Base-by-base conservation (phyloP, 2,113 vertebrate genomes). In the Eptesicus fuscus region DNA sequence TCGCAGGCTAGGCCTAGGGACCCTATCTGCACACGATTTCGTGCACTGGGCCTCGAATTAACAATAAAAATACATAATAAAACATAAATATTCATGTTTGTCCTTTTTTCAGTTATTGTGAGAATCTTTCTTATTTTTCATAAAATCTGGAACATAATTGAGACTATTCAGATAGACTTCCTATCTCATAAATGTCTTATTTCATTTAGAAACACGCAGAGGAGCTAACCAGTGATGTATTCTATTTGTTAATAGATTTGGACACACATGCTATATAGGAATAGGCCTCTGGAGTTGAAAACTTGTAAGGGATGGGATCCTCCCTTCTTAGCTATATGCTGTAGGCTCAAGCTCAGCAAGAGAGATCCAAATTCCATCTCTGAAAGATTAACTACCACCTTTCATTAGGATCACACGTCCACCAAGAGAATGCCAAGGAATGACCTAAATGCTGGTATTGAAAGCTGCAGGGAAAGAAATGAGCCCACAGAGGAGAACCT, bases 261-360 rank as follows among this genome's bases (percentile, higher is more conserved):
- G 69, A n/a, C 1, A 51, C 6, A 28, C 0, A 9, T n/a, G 3
- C 14, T n/a, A 2, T 22, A 40, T 14, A 14, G n/a, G 28, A 47
- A 78, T 42, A 22, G 40, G 7, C 2, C 32, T 82, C 32, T 65
- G 20, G 0, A 49, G 18, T 16, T 49, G 2, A 14, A 53, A 59
- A 9, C 1, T 53, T 53, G 51, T 12, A n/a, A 1, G 40, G 22
- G 5, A 49, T 8, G 61, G 10, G 30, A 47, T 76, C 69, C 13
- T 69, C 1, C 9, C 70, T 69, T 80, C 44, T 83, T 32, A 67
- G 42, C 42, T 71, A 4, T 14, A 9, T 14, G 7, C 6, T 79
- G 0, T 37, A 14, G 11, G 11, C 49, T 67, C 42, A 63, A 35
- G 13, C 59, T 85, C 40, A 44, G 37, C 1, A 5, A 88, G 49